Evolutionary conservation across 2,797 vertebrate genomes (phyloP).

Genomic region (Pangasius larnaudii): DNA sequence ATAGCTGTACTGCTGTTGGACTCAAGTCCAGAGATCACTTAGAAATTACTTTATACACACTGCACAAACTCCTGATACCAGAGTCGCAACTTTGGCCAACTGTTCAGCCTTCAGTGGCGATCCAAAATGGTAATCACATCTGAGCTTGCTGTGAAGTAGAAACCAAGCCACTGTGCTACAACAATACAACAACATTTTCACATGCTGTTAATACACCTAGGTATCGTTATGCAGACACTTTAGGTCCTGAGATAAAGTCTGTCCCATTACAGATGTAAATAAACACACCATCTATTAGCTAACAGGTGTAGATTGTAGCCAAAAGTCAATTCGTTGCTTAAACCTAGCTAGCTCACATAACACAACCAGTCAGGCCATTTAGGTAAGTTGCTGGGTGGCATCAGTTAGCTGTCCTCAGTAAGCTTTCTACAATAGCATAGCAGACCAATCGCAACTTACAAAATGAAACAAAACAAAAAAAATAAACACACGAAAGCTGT

Average conservation of each 20-base stretch:
- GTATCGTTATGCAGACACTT: background rate
- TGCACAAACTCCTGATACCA: conserved; percentile 11
- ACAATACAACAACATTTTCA: background rate
- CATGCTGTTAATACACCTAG: background rate
- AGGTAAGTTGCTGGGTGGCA: background rate
- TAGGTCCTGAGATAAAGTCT: background rate
- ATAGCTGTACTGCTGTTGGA: conserved; percentile 47
- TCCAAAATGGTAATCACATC: background rate
- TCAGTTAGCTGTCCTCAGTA: background rate
- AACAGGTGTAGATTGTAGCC: background rate
- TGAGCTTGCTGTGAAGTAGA: background rate
- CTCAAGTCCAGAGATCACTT: conserved; percentile 65
- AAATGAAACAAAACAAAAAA: conserved; percentile 1
- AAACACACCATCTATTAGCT: background rate
- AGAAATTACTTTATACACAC: conserved; percentile 51
- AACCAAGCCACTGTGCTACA: background rate
- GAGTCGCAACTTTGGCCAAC: background rate
- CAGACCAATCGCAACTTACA: background rate
- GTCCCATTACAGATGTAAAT: background rate
- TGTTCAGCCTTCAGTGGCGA: background rate
- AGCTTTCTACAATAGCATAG: background rate
- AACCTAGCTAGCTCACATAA: background rate
- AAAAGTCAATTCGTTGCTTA: background rate
- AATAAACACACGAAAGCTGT: background rate
- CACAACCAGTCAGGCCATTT: background rate